phyloP scores from a whole-genome alignment of 2,888 invertebrate species.

The Cheiracanthium punctorium region DNA sequence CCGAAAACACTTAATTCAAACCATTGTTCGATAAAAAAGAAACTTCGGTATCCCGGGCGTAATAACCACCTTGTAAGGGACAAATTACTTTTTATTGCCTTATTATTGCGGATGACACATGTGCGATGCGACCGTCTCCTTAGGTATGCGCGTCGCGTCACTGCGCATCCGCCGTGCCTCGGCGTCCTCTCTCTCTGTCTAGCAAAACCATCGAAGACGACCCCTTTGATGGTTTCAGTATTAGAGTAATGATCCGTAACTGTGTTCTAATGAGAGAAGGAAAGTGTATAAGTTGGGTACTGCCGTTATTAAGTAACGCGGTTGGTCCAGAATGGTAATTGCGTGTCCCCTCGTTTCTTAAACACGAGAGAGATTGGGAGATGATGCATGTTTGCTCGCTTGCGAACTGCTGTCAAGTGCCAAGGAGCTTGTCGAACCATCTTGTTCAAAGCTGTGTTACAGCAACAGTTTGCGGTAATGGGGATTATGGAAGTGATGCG shows the following conservation, averaged over 20 bases:
- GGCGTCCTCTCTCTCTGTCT: background rate
- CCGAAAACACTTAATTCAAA: background rate
- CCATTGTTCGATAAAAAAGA: background rate
- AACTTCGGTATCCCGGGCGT: background rate
- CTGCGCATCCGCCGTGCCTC: background rate
- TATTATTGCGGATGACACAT: conserved; percentile 13
- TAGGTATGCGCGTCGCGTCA: background rate
- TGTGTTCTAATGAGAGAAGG: background rate
- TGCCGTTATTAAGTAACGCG: background rate
- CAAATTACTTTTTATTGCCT: conserved; percentile 15
- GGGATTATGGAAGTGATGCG: too few species aligned
- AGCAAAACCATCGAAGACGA: too few species aligned
- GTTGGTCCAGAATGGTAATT: background rate
- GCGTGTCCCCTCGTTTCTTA: too few species aligned
- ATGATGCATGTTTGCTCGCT: too few species aligned
- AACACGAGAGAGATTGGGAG: too few species aligned
- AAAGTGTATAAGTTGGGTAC: background rate
- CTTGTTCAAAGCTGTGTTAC: too few species aligned
- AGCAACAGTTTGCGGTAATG: too few species aligned
- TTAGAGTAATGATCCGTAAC: conserved; percentile 8
- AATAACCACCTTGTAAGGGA: conserved; percentile 14
- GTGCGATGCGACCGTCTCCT: background rate
- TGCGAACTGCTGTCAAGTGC: too few species aligned
- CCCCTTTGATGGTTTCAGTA: conserved; percentile 1
- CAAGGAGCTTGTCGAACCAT: too few species aligned